These are phyloP conservation scores for Leptoclinus maculatus DNA, from an alignment of 2,797 vertebrate genomes.

Conservation along the genomic window DNA sequence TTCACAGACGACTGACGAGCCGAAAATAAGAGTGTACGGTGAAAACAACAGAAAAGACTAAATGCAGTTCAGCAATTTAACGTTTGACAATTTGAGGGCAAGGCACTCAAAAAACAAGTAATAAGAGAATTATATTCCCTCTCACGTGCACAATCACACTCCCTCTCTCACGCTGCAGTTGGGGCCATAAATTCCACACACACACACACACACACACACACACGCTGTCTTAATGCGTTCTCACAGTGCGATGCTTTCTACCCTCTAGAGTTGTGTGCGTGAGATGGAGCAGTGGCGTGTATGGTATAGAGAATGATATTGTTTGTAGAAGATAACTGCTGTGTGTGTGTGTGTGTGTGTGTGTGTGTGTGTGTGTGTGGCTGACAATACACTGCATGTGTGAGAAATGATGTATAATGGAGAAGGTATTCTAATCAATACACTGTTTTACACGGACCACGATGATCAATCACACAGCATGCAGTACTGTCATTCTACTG, in stretches of 20 bases:
- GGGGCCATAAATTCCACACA: conserved; percentile 26
- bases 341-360: background rate
- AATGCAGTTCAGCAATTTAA: background rate
- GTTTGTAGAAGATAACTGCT: conserved; percentile 10
- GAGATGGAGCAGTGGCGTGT: background rate
- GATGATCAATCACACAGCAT: conserved; percentile 43
- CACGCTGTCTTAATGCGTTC: no score
- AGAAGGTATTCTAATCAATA: conserved; percentile 55
- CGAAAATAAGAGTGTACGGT: background rate
- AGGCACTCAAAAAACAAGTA: background rate
- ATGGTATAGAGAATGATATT: background rate
- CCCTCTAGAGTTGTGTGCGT: background rate
- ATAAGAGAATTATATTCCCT: background rate
- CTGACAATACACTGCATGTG: background rate
- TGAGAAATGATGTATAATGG: conserved; percentile 11
- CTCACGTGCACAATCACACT: conserved; percentile 24
- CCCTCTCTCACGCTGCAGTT: background rate
- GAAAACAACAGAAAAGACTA: background rate
- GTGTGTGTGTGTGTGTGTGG: background rate
- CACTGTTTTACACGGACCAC: conserved; percentile 11
- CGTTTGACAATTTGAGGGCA: background rate
- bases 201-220: conserved; percentile 3
- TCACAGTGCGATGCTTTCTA: background rate
- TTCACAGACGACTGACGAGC: background rate
- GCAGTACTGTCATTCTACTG: conserved; percentile 25